These are phyloP conservation scores for Lytechinus pictus DNA, from an alignment of 35 echinoderm and acorn worm species.

Conservation along the genomic window DNA sequence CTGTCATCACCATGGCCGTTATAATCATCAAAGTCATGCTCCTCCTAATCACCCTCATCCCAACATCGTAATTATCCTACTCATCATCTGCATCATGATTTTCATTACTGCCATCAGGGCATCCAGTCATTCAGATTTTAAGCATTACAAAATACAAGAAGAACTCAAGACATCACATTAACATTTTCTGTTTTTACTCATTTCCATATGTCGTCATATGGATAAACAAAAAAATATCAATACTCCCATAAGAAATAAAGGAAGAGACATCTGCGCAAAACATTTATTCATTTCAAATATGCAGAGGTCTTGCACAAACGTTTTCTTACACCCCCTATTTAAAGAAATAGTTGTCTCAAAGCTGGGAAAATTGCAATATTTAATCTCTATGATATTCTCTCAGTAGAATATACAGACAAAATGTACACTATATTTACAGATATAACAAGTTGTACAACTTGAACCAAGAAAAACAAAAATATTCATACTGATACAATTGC, in stretches of 20 bases:
- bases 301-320: constrained; percentile 26
- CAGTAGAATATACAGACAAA: constrained; percentile 45
- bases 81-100: no score
- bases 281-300: constrained; percentile 24
- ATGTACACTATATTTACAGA: constrained; percentile 48
- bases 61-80: no score
- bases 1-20: background rate
- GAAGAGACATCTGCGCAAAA: constrained; percentile 41
- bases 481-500: constrained; percentile 30
- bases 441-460: constrained; percentile 48
- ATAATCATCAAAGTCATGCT: background rate
- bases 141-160: background rate
- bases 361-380: constrained; percentile 46
- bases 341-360: constrained; percentile 24
- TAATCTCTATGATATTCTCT: constrained; percentile 42
- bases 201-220: constrained; percentile 39
- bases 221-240: constrained; percentile 50
- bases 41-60: background rate
- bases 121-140: background rate
- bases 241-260: constrained; percentile 45
- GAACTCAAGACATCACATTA: constrained; percentile 24
- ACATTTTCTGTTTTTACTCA: constrained; percentile 48
- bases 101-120: no score
- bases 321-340: constrained; percentile 25
- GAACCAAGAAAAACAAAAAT: constrained; percentile 39